A percentile compares a stretch with the other conserved stretches of the same genome.
These are phyloP conservation scores for Odontesthes bonariensis DNA, from an alignment of 2,113 vertebrate genomes.

Conservation along the genomic window DNA sequence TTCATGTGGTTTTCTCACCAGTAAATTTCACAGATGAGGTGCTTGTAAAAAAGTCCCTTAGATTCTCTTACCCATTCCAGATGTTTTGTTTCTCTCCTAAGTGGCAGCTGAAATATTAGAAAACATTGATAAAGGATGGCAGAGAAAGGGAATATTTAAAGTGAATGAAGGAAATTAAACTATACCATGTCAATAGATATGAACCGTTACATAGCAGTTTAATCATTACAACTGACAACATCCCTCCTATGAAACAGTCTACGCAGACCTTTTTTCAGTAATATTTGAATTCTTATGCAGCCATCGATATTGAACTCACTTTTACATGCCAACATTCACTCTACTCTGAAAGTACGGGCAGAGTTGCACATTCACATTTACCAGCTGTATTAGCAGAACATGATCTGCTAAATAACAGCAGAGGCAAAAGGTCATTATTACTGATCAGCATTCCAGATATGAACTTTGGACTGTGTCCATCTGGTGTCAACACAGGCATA, in stretches of 20 bases:
- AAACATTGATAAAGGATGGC: constrained; percentile 5
- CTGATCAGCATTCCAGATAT: constrained; percentile 64
- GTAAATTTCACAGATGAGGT: constrained; percentile 50
- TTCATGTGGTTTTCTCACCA: constrained; percentile 28
- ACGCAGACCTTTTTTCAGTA: constrained; percentile 9
- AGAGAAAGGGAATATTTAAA: neutral
- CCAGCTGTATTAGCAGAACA: constrained; percentile 37
- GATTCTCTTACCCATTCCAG: too few species aligned
- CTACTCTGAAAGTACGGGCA: neutral
- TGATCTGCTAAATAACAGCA: constrained; percentile 43
- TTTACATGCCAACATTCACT: constrained; percentile 11
- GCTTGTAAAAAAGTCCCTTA: neutral
- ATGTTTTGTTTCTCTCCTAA: constrained; percentile 24
- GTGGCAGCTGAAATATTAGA: constrained; percentile 2
- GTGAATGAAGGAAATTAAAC: constrained; percentile 2
- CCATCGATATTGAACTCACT: neutral
- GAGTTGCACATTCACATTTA: constrained; percentile 1
- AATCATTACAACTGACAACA: constrained; percentile 16
- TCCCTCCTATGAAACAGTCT: neutral
- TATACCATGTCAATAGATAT: neutral
- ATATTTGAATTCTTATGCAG: constrained; percentile 4
- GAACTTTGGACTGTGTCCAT: constrained; percentile 44
- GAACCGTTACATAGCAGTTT: neutral
- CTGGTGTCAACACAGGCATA: constrained; percentile 63
- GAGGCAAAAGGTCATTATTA: constrained; percentile 62